phyloP scores from a whole-genome alignment of 2,888 invertebrate species.

The Ormyrus pomaceus region DNA sequence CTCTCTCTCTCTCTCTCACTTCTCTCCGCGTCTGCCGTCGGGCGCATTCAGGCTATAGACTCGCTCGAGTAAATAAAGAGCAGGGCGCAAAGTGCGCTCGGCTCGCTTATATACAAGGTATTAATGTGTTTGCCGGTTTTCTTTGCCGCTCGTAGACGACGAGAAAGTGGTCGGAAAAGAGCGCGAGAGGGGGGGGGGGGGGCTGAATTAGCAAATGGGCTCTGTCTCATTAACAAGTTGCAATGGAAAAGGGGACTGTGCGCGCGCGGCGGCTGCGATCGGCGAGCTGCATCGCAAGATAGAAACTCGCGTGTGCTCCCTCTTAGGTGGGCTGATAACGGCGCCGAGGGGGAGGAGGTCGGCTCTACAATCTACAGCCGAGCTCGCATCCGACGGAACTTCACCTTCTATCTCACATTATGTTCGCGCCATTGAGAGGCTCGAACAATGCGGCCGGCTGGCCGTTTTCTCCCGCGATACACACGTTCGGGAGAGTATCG shows the following conservation, averaged over 20 bases:
- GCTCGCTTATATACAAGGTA: conserved; percentile 23
- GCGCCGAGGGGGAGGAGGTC: not conserved
- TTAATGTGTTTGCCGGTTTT: conserved; percentile 45
- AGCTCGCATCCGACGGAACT: conserved; percentile 62
- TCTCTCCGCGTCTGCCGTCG: conserved; percentile 13
- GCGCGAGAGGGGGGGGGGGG: conserved; percentile 59
- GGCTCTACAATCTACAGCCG: conserved; percentile 41
- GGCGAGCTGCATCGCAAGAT: conserved; percentile 36
- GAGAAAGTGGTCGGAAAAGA: too few species aligned
- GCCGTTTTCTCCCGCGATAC: conserved; percentile 68
- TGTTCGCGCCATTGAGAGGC: conserved; percentile 68
- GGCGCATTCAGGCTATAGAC: not conserved
- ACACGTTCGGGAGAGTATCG: conserved; percentile 29
- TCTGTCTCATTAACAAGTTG: conserved; percentile 73
- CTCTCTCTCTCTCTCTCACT: not conserved
- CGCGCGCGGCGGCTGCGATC: not conserved
- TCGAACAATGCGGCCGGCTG: conserved; percentile 70
- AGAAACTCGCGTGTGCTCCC: conserved; percentile 8
- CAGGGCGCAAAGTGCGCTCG: conserved; percentile 8
- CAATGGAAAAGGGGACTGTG: conserved; percentile 62
- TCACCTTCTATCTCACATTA: conserved; percentile 66
- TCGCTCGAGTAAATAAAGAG: conserved; percentile 38
- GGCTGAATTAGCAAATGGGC: conserved; percentile 51
- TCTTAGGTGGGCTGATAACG: conserved; percentile 40
- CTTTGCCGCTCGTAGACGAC: conserved; percentile 17